Evolutionary conservation across 2,113 vertebrate species (phyloP).

Genomic region (Gambusia holbrooki): DNA sequence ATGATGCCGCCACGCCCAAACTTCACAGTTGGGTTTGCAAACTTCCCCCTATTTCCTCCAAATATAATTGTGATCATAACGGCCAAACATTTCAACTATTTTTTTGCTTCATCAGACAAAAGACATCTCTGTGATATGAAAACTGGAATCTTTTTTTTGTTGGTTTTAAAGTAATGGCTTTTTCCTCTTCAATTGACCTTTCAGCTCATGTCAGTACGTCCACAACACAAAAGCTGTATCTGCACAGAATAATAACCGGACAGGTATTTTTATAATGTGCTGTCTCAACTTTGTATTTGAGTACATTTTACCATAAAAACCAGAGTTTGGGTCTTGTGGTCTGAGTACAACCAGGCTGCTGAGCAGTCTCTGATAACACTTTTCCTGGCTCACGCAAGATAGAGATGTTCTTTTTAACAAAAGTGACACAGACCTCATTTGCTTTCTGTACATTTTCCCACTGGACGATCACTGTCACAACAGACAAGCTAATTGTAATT

Average conservation of each 20-base stretch:
- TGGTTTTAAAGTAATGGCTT: too few species aligned
- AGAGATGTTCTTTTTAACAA: conserved; percentile 33
- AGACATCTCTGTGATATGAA: background rate
- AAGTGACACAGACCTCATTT: conserved; percentile 40
- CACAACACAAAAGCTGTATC: background rate
- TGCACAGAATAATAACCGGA: background rate
- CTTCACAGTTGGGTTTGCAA: background rate
- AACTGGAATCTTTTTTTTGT: background rate
- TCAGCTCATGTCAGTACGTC: background rate
- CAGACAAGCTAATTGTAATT: conserved; percentile 62
- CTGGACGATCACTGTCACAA: conserved; percentile 51
- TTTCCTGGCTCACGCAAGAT: conserved; percentile 48
- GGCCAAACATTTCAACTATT: background rate
- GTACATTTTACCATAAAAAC: conserved; percentile 3
- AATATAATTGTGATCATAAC: background rate
- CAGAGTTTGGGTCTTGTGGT: conserved; percentile 2
- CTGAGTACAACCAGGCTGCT: conserved; percentile 4
- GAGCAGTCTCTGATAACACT: conserved; percentile 39
- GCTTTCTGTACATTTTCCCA: conserved; percentile 52
- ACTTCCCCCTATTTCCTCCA: background rate
- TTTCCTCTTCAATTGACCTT: background rate
- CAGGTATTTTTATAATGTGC: too few species aligned
- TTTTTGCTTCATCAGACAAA: background rate
- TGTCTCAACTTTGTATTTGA: background rate
- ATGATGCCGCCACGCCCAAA: background rate